Evolutionary conservation across 2,113 vertebrate species (phyloP), one percentile per base, ranked within the genome.

Genomic region (Brienomyrus brachyistius): DNA sequence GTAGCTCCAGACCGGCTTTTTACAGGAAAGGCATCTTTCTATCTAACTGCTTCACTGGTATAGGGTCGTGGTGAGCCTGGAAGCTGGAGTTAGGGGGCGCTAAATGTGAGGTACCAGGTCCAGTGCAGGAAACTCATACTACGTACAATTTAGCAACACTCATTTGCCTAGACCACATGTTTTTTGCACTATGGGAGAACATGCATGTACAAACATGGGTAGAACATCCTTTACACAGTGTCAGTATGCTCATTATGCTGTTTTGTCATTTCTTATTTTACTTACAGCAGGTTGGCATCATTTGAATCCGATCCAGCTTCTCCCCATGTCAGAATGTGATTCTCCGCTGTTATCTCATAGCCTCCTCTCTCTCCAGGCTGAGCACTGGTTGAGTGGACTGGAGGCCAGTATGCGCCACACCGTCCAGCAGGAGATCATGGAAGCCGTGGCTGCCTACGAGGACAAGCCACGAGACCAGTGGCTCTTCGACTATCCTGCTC

Each of bases 401-500:
- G 93, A 97, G 94, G 90, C 47, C 90, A 91, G 90, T 80, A 95
- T 96, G 92, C 93, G 94, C 82, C 80, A 90, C 47, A 94, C 91
- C 8, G 95, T 95, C 0, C 94, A 90, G 83, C 93, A 95, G 91
- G 96, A 96, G 92, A 95, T 95, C 51, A 94, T 94, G 83, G 95
- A 96, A 91, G 94, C 94, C 1, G 94, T 95, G 9, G 90, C 90
- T 86, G 93, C 93, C 0, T 95, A 93, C 77, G 95, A 96, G 89
- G 95, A 96, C 92, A 96, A 97, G 91, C 93, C 95, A 4, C 45
- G 94, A 90, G 96, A 96, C 90, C 94, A 95, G 90, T 96, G 96
- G 94, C 93, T 97, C 51, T 95, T 97, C 93, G 95, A 96, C 77
- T 95, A 93, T 88, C 96, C 94, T 48, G 95, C 94, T 15, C 94